A percentile compares a stretch with the other conserved stretches of the same genome.
Evolutionary conservation across 2,113 vertebrate species (phyloP).

Genomic region (Tinamus guttatus): DNA sequence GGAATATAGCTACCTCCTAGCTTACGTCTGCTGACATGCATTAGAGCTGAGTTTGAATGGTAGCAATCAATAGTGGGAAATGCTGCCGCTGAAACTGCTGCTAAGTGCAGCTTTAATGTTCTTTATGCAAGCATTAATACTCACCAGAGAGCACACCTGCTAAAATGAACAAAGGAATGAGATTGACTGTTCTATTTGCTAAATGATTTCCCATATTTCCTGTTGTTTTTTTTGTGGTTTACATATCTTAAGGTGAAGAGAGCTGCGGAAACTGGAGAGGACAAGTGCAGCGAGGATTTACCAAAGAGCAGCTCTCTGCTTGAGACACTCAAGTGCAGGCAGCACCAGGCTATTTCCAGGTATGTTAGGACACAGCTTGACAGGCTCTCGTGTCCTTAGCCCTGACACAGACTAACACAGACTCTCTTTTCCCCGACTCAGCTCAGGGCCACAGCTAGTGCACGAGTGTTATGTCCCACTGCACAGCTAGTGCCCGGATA

Average conservation of each 20-base stretch:
- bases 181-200: not conserved
- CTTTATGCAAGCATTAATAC: not conserved
- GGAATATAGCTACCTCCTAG: conserved; percentile 13
- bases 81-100: not conserved
- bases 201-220: not conserved
- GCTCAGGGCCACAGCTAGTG: not conserved
- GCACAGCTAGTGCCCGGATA: not conserved
- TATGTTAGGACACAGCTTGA: not conserved
- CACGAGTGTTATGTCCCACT: not conserved
- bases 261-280: not conserved
- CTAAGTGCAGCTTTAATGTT: conserved; percentile 19
- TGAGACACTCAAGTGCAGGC: accelerated
- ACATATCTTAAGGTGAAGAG: accelerated
- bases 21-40: conserved; percentile 24
- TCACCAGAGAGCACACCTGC: not conserved
- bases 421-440: accelerated
- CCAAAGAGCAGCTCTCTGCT: not conserved
- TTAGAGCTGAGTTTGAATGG: conserved; percentile 15
- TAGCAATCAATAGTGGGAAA: conserved; percentile 24
- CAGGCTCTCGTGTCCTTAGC: not conserved
- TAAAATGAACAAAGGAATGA: not conserved
- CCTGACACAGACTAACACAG: not conserved
- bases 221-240: not conserved
- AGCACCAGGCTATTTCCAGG: not conserved
- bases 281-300: not conserved